Base-by-base conservation (phyloP, 2,888 invertebrate species). In the Pelosia muscerda region DNA sequence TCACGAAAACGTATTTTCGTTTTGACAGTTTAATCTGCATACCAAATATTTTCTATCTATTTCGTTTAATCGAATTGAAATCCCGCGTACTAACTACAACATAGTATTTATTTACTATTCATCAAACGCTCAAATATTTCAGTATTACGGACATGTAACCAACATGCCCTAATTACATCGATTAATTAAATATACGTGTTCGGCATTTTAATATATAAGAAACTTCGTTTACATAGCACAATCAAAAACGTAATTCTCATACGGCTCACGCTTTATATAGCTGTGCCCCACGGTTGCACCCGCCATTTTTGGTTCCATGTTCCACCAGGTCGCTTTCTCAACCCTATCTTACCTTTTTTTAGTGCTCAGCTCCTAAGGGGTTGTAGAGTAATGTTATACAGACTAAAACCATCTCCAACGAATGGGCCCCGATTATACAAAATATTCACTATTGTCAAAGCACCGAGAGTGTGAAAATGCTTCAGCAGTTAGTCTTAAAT, bases 241-340 rank as follows among this genome's bases (percentile, higher is more conserved):
- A 53, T 70, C 63, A 69, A 65, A 63, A 74, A 66, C 66, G 73
- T 71, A 77, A 77, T 79, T 79, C 70, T 68, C 71, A 84, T 66
- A 63, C 75, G 55, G 56, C 67, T 67, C 75, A 81, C 77, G 75
- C 15, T 15, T 13, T 38, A 38, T 15, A 34, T 13, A 5, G 15
- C 38, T 38, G 38, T 38, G 31, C 10, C 8, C 31, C 31, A 31
- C 1, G 31, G 31, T 31, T 31, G 6, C 31, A 31, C 31, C 31
- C 9, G 8, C 9, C 31, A 10, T 31, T 10, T 10, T 9, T 28
- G 8, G 4, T 28, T 5, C 8, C 3, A 8, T 5, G 28, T 42
- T 42, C 8, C 42, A 42, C 1, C 1, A 6, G 1, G 19, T 19
- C 19, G 5, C 19, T 19, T 34, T 1, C 8, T 9, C 31, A 8